phyloP scores from a whole-genome alignment of 2,888 invertebrate species.

The Aphidoletes aphidimyza region DNA sequence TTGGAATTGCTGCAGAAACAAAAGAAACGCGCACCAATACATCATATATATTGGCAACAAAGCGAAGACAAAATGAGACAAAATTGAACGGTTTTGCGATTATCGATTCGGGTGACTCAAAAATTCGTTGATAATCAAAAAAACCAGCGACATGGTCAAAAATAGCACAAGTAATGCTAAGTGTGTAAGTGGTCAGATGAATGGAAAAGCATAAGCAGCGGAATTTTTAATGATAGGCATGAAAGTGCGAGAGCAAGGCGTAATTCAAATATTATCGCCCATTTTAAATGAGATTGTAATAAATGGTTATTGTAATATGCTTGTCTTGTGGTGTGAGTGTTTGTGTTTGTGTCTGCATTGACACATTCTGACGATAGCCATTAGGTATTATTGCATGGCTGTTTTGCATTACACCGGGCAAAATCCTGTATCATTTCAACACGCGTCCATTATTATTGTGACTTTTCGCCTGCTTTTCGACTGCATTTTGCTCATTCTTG shows the following conservation, averaged over 20 bases:
- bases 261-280: background rate
- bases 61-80: too few relatives aligned
- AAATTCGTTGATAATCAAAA: background rate
- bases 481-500: background rate
- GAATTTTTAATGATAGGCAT: background rate
- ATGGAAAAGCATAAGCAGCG: background rate
- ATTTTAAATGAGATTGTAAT: conserved; percentile 19
- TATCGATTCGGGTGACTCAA: too few relatives aligned
- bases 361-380: conserved; percentile 36
- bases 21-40: background rate
- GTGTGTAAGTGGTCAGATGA: background rate
- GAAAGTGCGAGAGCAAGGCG: background rate
- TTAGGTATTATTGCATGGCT: conserved; percentile 38
- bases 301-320: background rate
- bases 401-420: background rate
- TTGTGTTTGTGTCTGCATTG: background rate
- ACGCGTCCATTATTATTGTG: conserved; percentile 32
- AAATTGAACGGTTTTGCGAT: background rate
- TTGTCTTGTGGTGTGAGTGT: too few relatives aligned
- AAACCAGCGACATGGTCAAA: background rate
- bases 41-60: background rate
- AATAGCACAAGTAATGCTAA: background rate
- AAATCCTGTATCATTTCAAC: conserved; percentile 45
- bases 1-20: background rate
- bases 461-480: background rate